Evolutionary conservation across 2,797 vertebrate genomes (phyloP), one percentile per base, ranked within the genome.

Genomic region (Sebastes trivittatus): DNA sequence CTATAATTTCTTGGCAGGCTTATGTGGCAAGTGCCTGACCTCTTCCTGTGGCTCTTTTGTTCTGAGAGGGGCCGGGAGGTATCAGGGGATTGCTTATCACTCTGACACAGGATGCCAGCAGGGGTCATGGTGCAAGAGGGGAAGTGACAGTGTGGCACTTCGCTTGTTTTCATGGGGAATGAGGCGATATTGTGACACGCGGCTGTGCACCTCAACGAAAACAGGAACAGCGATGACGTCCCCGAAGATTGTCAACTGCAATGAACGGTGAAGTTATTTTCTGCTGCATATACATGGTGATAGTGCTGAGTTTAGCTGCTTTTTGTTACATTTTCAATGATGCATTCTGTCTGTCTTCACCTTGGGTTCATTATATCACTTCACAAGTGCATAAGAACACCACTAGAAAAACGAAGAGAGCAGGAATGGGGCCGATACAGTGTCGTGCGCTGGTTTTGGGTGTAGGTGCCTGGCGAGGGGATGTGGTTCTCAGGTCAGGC

Each of bases 41-140:
- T 89, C 89, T 93, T 94, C 90, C 92, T 85, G 89, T 89, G 78
- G 84, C 85, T 92, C 92, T 93, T 94, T 95, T 94, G 94, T 94
- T 93, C 87, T 78, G 82, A 62, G 75, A 88, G 84, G 84, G 89
- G 77, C 85, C 30, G 59, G 29, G 60, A 78, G 86, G 89, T 89
- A 91, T 91, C 88, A 69, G 82, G 92, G 90, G 92, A 90, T 92
- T 87, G 88, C 93, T 95, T 94, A 95, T 95, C 92, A 86, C 85
- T 91, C 86, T 93, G 92, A 92, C 90, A 92, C 93, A 95, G 94
- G 93, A 95, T 92, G 90, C 90, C 91, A 92, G 87, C 85, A 82
- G 88, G 90, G 92, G 89, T 88, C 87, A 89, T 69, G 89, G 85
- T 86, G 90, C 90, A 86, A 90, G 88, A 92, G 78, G 92, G 94